Evolutionary conservation across 2,113 vertebrate species (phyloP).

Genomic region (Chaenogobius annularis): DNA sequence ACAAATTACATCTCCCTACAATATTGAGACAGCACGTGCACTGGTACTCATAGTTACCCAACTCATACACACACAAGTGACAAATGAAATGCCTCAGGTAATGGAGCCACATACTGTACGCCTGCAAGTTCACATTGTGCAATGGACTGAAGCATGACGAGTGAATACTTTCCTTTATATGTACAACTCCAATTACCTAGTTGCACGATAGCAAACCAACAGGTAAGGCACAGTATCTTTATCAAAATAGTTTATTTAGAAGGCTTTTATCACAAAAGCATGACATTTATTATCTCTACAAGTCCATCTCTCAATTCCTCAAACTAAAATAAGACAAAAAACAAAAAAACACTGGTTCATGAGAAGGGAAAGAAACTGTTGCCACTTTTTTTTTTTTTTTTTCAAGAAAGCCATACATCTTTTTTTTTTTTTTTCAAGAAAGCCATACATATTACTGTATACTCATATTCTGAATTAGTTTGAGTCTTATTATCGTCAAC

Average conservation of each 20-base stretch:
- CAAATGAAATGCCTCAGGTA: too few relatives aligned
- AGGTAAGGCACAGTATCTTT: constrained; percentile 67
- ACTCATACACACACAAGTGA: neutral
- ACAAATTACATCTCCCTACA: neutral
- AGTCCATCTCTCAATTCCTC: constrained; percentile 68
- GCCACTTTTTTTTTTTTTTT: too few relatives aligned
- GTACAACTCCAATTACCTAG: neutral
- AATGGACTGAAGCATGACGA: neutral
- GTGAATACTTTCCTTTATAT: neutral
- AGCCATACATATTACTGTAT: constrained; percentile 72
- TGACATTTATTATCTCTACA: constrained; percentile 75
- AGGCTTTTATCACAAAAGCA: constrained; percentile 80
- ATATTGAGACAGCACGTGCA: neutral
- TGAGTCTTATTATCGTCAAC: constrained; percentile 63
- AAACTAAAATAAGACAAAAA: constrained; percentile 85
- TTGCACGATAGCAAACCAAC: neutral
- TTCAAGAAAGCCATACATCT: too few relatives aligned
- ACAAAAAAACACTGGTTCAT: constrained; percentile 77
- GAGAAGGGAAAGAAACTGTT: constrained; percentile 63
- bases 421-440: constrained; percentile 36
- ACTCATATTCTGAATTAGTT: constrained; percentile 57
- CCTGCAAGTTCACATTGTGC: too few relatives aligned
- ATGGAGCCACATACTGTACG: too few relatives aligned
- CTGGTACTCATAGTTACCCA: neutral
- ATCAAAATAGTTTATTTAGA: constrained; percentile 99